phyloP scores from a whole-genome alignment of 2,888 invertebrate genomes.

The Kuschelorhynchus macadamiae region DNA sequence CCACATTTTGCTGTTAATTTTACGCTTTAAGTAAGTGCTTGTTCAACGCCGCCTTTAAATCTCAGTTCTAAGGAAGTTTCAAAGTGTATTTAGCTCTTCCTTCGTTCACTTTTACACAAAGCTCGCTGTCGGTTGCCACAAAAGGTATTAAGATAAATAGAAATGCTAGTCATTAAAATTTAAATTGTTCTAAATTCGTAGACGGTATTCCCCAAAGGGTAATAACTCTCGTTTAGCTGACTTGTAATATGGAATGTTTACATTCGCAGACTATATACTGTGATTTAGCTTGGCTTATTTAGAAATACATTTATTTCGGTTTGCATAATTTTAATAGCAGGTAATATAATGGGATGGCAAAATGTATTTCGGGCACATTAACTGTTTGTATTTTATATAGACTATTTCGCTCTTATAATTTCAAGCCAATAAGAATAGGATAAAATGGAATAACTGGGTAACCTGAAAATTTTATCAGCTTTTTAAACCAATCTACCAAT shows the following conservation, averaged over 20 bases:
- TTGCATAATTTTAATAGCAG: neutral
- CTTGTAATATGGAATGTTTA: constrained; percentile 7
- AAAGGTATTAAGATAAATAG: constrained; percentile 32
- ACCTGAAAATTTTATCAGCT: too few relatives aligned
- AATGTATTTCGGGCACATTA: too few relatives aligned
- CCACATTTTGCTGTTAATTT: too few relatives aligned
- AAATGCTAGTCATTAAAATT: constrained; percentile 35
- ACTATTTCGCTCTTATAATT: too few relatives aligned
- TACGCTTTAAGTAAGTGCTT: too few relatives aligned
- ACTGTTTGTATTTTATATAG: too few relatives aligned
- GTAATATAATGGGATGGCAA: too few relatives aligned
- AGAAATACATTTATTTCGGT: neutral
- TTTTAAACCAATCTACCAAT: too few relatives aligned
- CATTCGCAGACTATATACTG: neutral
- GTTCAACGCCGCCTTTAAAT: neutral
- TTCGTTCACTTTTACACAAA: constrained; percentile 16
- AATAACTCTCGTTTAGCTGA: constrained; percentile 20
- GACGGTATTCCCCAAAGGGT: constrained; percentile 10
- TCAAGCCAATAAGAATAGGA: too few relatives aligned
- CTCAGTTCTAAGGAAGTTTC: constrained; percentile 10
- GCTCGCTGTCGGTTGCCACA: constrained; percentile 17
- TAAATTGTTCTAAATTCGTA: constrained; percentile 30
- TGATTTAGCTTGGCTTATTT: neutral
- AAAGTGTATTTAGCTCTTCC: constrained; percentile 24
- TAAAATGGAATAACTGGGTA: too few relatives aligned